Percentiles rank a stretch among this genome's conserved stretches.
These are phyloP conservation scores for Aphelocoma californica DNA, from an alignment of 2,797 vertebrate genomes.

Conservation along the genomic window DNA sequence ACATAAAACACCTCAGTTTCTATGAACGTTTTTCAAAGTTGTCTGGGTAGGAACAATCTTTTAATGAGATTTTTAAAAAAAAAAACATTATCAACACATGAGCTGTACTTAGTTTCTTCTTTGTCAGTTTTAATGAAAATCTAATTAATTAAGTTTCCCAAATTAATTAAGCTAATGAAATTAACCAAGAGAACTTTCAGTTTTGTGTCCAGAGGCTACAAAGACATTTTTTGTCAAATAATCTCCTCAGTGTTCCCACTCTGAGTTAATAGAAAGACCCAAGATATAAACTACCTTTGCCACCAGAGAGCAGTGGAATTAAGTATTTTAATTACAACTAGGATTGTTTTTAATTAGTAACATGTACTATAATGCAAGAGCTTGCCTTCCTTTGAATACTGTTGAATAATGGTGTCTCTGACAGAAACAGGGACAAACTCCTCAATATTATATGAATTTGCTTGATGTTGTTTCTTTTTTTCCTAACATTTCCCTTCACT, in stretches of 20 bases:
- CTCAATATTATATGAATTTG: background rate
- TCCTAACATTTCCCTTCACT: background rate
- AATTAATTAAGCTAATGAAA: slow-evolving; percentile 47
- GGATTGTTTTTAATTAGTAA: slow-evolving; percentile 17
- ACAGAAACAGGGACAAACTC: background rate
- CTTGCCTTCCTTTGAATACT: background rate
- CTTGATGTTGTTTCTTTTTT: background rate
- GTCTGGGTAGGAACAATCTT: background rate
- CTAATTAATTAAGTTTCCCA: slow-evolving; percentile 10
- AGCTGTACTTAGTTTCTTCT: background rate
- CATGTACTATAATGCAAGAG: background rate
- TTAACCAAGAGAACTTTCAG: background rate
- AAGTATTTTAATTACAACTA: slow-evolving; percentile 33
- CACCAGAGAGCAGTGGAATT: slow-evolving; percentile 8
- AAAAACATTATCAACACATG: background rate
- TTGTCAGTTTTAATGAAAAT: background rate
- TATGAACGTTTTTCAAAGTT: background rate
- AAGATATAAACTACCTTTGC: background rate
- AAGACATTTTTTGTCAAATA: background rate
- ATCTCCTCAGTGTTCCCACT: background rate
- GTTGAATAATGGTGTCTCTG: background rate
- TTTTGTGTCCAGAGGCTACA: slow-evolving; percentile 31
- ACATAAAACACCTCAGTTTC: background rate
- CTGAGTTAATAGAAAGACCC: background rate
- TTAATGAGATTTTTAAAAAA: background rate